Conservation (phyloP, 2,113 vertebrate species). For the Scalopus aquaticus region DNA sequence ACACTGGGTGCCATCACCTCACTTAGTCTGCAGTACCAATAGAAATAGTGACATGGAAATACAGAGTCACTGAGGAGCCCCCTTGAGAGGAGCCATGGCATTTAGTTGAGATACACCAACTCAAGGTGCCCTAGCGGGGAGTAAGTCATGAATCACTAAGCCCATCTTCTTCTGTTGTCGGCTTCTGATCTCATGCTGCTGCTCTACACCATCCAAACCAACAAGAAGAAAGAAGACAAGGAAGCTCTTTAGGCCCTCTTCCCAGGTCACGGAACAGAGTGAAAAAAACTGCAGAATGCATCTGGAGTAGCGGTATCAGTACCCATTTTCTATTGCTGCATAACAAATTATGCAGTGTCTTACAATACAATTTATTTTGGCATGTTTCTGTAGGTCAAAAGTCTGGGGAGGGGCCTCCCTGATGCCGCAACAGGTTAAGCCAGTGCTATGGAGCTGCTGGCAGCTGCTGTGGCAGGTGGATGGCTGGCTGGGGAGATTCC, state of each 20-base stretch:
- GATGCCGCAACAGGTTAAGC: too few relatives aligned
- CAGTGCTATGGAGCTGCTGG: too few relatives aligned
- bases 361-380: neutral
- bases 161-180: neutral
- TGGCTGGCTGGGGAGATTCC: too few relatives aligned
- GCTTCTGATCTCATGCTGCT: neutral
- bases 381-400: neutral
- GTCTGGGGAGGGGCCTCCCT: neutral
- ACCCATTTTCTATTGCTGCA: neutral
- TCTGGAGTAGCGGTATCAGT: neutral
- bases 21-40: too few relatives aligned
- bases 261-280: neutral
- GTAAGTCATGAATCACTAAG: neutral
- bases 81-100: too few relatives aligned
- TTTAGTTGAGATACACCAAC: neutral
- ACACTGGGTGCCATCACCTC: too few relatives aligned
- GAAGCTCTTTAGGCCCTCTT: neutral
- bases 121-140: neutral
- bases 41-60: too few relatives aligned
- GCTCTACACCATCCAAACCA: neutral
- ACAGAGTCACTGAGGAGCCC: too few relatives aligned
- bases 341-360: neutral
- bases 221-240: neutral
- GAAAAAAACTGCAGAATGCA: neutral
- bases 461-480: too few relatives aligned